phyloP scores from a whole-genome alignment of 2,113 vertebrate genomes.

The Phalacrocorax brasilianus region DNA sequence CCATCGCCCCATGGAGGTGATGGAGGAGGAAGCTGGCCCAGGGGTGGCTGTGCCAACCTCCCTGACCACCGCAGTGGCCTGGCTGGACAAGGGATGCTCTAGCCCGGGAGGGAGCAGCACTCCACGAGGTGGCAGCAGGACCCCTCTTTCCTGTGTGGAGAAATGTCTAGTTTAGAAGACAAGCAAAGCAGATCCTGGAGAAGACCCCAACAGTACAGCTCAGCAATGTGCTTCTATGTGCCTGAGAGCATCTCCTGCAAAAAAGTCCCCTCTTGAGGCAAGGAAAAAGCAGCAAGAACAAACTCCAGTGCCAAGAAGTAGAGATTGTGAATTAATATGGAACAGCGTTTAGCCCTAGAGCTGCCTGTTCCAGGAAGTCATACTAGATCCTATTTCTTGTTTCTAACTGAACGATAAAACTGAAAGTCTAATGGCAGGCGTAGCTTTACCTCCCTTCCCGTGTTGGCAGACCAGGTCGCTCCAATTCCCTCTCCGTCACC shows the following conservation, averaged over 20 bases:
- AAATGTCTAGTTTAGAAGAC: accelerated
- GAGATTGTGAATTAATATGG: accelerated
- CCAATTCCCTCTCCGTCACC: not conserved
- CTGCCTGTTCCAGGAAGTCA: not conserved
- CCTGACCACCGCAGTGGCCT: accelerated
- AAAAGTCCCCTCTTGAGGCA: not conserved
- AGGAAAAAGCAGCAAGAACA: not conserved
- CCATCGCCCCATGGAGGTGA: accelerated
- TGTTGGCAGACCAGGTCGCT: accelerated
- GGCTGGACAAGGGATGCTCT: not conserved
- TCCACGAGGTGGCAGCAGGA: conserved; percentile 59
- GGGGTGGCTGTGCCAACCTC: not conserved
- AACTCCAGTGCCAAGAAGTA: accelerated
- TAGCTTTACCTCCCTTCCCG: not conserved
- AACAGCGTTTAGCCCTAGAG: not conserved
- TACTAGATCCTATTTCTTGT: not conserved
- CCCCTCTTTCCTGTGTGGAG: not conserved
- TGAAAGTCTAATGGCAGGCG: not conserved
- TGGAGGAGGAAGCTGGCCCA: not conserved
- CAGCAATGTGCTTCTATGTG: not conserved
- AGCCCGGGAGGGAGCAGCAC: not conserved
- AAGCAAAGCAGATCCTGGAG: not conserved
- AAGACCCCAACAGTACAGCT: accelerated
- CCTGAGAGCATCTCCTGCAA: not conserved
- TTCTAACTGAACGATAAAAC: not conserved